Evolutionary conservation across 2,888 invertebrate genomes (phyloP).

Genomic region (Acrocera orbiculus): DNA sequence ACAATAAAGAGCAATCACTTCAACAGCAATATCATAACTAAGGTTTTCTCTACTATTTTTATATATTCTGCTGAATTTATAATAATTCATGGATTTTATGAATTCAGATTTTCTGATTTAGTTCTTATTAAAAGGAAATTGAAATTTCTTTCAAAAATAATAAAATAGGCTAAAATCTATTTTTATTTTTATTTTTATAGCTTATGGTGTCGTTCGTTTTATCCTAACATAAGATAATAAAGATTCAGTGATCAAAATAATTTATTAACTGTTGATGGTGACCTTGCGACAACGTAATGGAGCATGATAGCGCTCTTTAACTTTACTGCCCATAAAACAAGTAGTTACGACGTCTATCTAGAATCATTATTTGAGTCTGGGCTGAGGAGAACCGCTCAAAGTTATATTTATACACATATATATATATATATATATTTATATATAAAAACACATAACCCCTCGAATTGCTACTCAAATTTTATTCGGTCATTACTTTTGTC

Average conservation of each 20-base stretch:
- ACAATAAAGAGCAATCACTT: constrained; percentile 6
- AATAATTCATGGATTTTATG: too few species aligned
- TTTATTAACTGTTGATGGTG: too few species aligned
- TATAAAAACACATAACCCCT: constrained; percentile 12
- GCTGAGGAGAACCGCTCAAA: constrained; percentile 9
- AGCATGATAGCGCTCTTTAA: constrained; percentile 12
- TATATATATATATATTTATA: neutral
- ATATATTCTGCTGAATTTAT: too few species aligned
- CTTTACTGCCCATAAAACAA: constrained; percentile 14
- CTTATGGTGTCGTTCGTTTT: too few species aligned
- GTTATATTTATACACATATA: constrained; percentile 1
- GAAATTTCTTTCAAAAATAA: too few species aligned
- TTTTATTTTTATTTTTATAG: too few species aligned
- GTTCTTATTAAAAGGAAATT: too few species aligned
- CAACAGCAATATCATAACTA: constrained; percentile 5
- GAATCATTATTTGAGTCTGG: too few species aligned
- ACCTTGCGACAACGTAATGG: constrained; percentile 7
- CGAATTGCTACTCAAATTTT: constrained; percentile 27
- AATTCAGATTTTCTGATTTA: too few species aligned
- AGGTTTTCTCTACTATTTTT: constrained; percentile 4
- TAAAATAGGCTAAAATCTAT: too few species aligned
- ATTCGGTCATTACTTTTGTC: constrained; percentile 28
- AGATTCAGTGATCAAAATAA: too few species aligned
- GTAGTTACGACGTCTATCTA: constrained; percentile 7
- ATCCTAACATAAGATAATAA: too few species aligned